phyloP scores from a whole-genome alignment of 2,113 vertebrate genomes.

The Tichodroma muraria region DNA sequence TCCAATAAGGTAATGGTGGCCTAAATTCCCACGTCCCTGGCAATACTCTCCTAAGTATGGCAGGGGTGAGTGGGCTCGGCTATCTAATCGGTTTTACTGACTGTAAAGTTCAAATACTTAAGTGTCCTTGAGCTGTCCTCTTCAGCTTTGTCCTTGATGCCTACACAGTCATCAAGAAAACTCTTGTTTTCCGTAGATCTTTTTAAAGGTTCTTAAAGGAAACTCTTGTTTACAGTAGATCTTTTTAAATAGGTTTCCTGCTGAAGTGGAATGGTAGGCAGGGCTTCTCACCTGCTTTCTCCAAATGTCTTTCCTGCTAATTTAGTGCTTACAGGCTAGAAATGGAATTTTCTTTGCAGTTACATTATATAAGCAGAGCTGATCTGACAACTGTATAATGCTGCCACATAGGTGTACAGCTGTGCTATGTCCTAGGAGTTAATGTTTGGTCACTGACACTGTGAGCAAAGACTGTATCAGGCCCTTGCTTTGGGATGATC shows the following conservation, averaged over 20 bases:
- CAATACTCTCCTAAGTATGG: not conserved
- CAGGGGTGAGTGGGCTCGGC: not conserved
- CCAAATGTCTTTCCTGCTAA: not conserved
- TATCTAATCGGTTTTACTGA: not conserved
- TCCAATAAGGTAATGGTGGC: slow-evolving; percentile 84
- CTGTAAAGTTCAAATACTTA: not conserved
- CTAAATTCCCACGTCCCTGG: not conserved
- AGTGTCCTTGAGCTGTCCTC: not conserved
- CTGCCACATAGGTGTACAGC: not conserved
- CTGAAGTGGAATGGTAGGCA: not conserved
- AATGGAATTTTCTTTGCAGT: not conserved
- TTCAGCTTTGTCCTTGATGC: not conserved
- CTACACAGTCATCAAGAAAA: not conserved
- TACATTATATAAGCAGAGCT: not conserved
- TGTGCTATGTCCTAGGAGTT: not conserved
- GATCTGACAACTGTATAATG: not conserved
- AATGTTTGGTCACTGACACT: not conserved
- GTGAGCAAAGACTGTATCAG: not conserved
- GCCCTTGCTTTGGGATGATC: not conserved
- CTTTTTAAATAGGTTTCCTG: not conserved
- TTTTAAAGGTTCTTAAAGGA: not conserved
- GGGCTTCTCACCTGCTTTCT: not conserved
- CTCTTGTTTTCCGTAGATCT: not conserved
- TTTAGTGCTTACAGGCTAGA: not conserved
- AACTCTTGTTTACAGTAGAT: not conserved